Conservation (phyloP, 2,888 invertebrate genomes). For the Eucriotettix oculatus region DNA sequence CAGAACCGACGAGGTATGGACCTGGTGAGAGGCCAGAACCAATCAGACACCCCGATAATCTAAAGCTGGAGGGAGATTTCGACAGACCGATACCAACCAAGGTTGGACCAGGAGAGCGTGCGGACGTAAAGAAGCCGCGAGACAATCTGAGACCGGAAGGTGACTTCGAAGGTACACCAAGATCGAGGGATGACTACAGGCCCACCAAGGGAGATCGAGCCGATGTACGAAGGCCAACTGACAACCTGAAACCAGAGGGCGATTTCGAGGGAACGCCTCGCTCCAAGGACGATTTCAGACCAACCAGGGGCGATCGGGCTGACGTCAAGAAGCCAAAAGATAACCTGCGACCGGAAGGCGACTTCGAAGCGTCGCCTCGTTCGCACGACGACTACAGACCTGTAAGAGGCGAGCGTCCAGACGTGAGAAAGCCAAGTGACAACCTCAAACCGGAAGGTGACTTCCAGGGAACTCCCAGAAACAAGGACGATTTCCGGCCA, state of each 20-base stretch:
- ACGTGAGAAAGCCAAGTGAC: conserved; percentile 19
- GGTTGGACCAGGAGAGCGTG: conserved; percentile 1
- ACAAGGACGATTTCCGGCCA: conserved; percentile 25
- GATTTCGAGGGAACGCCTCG: conserved; percentile 17
- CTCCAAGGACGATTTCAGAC: conserved; percentile 3
- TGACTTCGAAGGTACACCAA: conserved; percentile 23
- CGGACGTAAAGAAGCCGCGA: conserved; percentile 18
- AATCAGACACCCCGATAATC: conserved; percentile 25
- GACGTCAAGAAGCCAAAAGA: conserved; percentile 16
- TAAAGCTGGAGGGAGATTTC: conserved; percentile 19
- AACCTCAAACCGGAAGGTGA: conserved; percentile 26
- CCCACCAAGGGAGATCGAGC: conserved; percentile 20
- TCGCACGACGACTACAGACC: conserved; percentile 41
- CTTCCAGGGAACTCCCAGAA: conserved; percentile 21
- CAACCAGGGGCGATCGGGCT: conserved; percentile 24
- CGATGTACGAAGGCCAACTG: conserved; percentile 16
- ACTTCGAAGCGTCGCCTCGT: conserved; percentile 17
- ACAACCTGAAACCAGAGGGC: conserved; percentile 32
- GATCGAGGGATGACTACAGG: conserved; percentile 21
- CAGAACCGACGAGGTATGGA: conserved; percentile 16
- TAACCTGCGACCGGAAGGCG: conserved; percentile 27
- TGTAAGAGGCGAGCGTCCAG: conserved; percentile 14
- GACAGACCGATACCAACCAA: no score
- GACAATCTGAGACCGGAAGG: conserved; percentile 17
- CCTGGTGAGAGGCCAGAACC: conserved; percentile 27